phyloP scores from a whole-genome alignment of 2,113 vertebrate genomes.

The Neodon shergylaensis region DNA sequence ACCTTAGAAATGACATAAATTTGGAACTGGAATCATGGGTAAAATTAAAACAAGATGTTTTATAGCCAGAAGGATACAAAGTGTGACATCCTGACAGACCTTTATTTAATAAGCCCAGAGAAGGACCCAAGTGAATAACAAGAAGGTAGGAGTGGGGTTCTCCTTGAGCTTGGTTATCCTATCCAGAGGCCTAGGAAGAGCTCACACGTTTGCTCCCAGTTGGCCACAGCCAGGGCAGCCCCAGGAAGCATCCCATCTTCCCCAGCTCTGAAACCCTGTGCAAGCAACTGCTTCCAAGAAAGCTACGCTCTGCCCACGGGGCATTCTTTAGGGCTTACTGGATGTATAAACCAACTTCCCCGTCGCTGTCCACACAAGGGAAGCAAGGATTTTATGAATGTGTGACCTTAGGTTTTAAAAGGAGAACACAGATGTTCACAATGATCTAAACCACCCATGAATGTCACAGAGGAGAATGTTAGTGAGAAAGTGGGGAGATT shows the following conservation, averaged over 20 bases:
- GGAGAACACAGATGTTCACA: constrained; percentile 60
- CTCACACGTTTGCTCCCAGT: neutral
- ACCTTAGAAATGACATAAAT: constrained; percentile 8
- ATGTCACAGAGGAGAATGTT: constrained; percentile 52
- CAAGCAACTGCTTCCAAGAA: constrained; percentile 59
- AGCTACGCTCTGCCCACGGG: constrained; percentile 48
- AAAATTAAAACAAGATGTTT: constrained; percentile 46
- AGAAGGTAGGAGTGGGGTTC: neutral
- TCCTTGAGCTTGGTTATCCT: neutral
- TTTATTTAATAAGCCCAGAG: constrained; percentile 2
- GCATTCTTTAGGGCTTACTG: constrained; percentile 66
- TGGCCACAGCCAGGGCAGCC: neutral
- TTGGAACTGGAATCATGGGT: constrained; percentile 34
- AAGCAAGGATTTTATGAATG: constrained; percentile 67
- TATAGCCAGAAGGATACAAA: constrained; percentile 40
- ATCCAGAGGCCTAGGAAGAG: neutral
- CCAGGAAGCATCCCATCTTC: neutral
- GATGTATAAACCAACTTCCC: constrained; percentile 38
- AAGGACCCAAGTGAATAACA: neutral
- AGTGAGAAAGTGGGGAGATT: neutral
- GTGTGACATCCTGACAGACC: neutral
- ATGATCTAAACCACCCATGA: constrained; percentile 56
- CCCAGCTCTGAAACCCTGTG: constrained; percentile 43
- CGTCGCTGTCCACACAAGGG: neutral
- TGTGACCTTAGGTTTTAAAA: constrained; percentile 68